phyloP scores from a whole-genome alignment of 2,888 invertebrate species.

The Campoplex capitator region DNA sequence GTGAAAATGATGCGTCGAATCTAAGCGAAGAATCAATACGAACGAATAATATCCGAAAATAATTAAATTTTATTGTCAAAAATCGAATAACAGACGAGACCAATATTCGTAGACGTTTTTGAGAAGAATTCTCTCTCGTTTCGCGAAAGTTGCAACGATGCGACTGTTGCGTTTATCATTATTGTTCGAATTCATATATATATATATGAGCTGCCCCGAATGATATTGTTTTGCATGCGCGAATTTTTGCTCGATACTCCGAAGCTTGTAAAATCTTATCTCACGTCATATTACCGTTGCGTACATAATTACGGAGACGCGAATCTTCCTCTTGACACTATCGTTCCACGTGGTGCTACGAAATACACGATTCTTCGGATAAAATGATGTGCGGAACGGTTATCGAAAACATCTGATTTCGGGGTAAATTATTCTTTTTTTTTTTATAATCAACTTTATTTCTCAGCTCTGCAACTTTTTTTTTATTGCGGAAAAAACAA shows the following conservation, averaged over 20 bases:
- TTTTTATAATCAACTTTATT: neutral
- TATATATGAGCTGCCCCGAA: neutral
- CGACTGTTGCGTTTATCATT: slow-evolving; percentile 37
- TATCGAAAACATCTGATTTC: neutral
- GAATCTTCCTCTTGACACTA: slow-evolving; percentile 31
- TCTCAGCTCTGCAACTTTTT: neutral
- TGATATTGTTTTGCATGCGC: slow-evolving; percentile 1
- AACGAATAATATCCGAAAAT: neutral
- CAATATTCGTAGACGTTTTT: neutral
- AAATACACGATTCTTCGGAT: neutral
- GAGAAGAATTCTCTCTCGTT: neutral
- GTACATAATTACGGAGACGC: slow-evolving; percentile 9
- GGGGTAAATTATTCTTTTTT: neutral
- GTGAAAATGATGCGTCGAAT: neutral
- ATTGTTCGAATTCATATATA: slow-evolving; percentile 11
- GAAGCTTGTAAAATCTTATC: slow-evolving; percentile 24
- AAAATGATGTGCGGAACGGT: neutral
- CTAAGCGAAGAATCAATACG: neutral
- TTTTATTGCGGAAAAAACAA: neutral
- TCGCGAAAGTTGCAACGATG: slow-evolving; percentile 11
- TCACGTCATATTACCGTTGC: slow-evolving; percentile 9
- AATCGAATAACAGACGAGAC: neutral
- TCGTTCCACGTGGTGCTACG: slow-evolving; percentile 14
- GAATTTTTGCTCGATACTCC: slow-evolving; percentile 18
- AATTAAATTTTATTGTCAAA: neutral